These are phyloP conservation scores for Colaptes auratus DNA, from an alignment of 2,113 vertebrate genomes.

Conservation along the genomic window DNA sequence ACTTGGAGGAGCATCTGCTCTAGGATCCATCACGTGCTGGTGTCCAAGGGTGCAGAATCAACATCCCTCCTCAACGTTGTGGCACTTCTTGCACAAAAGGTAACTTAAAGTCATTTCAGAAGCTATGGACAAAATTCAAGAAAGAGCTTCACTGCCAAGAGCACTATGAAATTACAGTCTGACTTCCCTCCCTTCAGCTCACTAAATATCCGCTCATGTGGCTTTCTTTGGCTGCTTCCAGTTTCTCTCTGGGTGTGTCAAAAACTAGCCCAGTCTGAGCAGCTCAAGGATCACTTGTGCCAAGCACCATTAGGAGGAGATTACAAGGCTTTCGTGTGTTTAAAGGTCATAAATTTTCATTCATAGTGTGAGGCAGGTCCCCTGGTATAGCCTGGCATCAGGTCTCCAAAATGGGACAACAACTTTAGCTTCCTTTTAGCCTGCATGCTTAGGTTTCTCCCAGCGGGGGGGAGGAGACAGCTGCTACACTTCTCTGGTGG, in stretches of 20 bases:
- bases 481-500: not conserved
- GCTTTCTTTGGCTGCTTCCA: constrained; percentile 42
- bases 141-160: not conserved
- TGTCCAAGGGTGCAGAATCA: not conserved
- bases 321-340: not conserved
- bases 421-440: not conserved
- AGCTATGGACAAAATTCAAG: not conserved
- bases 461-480: not conserved
- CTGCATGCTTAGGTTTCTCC: not conserved
- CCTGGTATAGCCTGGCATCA: not conserved
- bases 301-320: not conserved
- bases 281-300: not conserved
- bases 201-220: not conserved
- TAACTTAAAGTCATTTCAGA: constrained; percentile 1
- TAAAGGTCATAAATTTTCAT: not conserved
- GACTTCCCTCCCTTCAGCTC: constrained; percentile 1
- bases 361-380: not conserved
- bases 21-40: not conserved
- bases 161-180: not conserved
- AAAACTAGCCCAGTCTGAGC: not conserved
- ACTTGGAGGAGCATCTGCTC: not conserved
- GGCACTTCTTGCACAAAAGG: not conserved
- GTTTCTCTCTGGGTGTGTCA: not conserved
- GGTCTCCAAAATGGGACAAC: not conserved
- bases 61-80: not conserved